These are phyloP conservation scores for Pachymerium ferrugineum DNA, from an alignment of 2,888 invertebrate species.

Conservation along the genomic window DNA sequence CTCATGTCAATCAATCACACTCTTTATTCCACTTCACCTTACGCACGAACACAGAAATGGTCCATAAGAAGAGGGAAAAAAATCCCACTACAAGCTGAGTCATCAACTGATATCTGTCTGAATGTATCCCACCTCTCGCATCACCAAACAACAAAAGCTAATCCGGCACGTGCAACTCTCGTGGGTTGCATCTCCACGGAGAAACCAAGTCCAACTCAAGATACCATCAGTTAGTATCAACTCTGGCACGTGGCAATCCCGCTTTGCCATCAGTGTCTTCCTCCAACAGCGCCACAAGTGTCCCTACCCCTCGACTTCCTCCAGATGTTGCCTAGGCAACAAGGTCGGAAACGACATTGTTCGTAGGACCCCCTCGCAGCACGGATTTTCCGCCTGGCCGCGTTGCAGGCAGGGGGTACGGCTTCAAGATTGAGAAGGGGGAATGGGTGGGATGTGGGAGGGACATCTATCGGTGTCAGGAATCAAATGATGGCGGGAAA, in stretches of 20 bases:
- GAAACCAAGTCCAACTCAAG: neutral
- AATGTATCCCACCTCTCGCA: neutral
- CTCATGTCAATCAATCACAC: neutral
- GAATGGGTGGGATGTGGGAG: neutral
- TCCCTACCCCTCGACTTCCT: neutral
- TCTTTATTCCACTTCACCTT: neutral
- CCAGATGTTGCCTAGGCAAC: constrained; percentile 1
- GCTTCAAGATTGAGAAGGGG: constrained; percentile 2
- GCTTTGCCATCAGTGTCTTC: neutral
- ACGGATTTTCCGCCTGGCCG: neutral
- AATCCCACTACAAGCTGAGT: neutral
- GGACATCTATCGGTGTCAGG: neutral
- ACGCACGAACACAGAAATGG: neutral
- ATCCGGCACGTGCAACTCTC: constrained; percentile 8
- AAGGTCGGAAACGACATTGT: neutral
- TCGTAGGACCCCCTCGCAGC: neutral
- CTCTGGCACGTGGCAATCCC: constrained; percentile 6
- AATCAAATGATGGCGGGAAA: constrained; percentile 15
- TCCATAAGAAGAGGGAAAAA: neutral
- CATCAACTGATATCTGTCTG: neutral
- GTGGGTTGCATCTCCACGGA: neutral
- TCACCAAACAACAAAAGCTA: constrained; percentile 4
- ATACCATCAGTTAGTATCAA: neutral
- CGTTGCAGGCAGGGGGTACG: neutral
- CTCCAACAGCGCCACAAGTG: neutral